Base-by-base conservation (phyloP, 1,140 invertebrate genomes). In the Potamilus streckersoni region DNA sequence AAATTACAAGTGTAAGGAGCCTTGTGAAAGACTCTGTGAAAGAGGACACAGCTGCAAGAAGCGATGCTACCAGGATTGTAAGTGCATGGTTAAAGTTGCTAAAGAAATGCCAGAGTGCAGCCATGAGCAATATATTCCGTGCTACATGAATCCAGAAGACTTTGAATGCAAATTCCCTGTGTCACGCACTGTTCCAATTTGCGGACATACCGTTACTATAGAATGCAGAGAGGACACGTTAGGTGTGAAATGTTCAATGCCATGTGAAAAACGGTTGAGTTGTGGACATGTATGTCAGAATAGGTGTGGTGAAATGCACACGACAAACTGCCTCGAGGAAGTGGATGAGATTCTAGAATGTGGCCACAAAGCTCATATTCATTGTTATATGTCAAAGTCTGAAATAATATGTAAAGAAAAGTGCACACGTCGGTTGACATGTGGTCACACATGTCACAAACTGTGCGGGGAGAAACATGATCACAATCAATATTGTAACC, bases 181-280 rank as follows among this genome's bases (percentile, higher is more conserved):
- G 62, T 14, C 61, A 49, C 16, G 60, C 31, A 31, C 31, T n/a
- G 65, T 80, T 38, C 58, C 57, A 15, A 49, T 6, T 49, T 94
- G 93, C 85, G 89, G 85, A 0, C 93, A 94, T 88, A 80, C 85
- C 69, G 94, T 93, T 84, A 87, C 84, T 2, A 93, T 94, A 86
- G 58, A 16, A 23, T 94, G 93, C 69, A 59, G 55, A 16, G 20
- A 20, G 61, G 65, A 76, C 20, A 55, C 69, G 11, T 8, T 49
- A 8, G 38, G 6, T 6, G 38, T 49, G 38, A 49, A 49, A 49
- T 49, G 38, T 49, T 6, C 38, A 11, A 49, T 11, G 38, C 38
- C 38, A 49, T 49, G 38, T 11, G 38, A 49, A 8, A 49, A 49
- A 49, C 38, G 38, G 4, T 49, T 49, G 38, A 17, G 38, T 0